phyloP scores from a whole-genome alignment of 92 coral and sea anemone genomes.

The Muricea muricata region DNA sequence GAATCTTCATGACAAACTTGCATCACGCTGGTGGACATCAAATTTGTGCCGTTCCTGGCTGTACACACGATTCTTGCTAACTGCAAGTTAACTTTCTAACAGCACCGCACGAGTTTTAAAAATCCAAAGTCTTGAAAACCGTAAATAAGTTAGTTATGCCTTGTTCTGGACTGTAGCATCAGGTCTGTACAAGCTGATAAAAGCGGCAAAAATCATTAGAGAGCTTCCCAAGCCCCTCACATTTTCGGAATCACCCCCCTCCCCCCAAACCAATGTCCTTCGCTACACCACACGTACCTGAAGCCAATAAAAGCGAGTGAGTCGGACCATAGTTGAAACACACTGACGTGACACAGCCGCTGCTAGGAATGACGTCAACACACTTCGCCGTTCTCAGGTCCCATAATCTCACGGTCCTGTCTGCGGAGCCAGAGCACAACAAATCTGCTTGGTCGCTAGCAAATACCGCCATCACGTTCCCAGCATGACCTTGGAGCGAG shows the following conservation, averaged over 20 bases:
- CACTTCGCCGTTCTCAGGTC: slow-evolving; percentile 92
- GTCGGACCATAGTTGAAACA: slow-evolving; percentile 80
- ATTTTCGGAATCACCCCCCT: neutral
- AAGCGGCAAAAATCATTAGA: too few relatives aligned
- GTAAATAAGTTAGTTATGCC: too few relatives aligned
- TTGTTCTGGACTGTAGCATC: too few relatives aligned
- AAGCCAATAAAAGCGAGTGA: slow-evolving; percentile 65
- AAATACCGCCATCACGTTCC: slow-evolving; percentile 87
- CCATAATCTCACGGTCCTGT: slow-evolving; percentile 95
- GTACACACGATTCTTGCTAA: too few relatives aligned
- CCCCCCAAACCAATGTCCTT: neutral
- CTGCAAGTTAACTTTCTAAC: too few relatives aligned
- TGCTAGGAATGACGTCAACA: slow-evolving; percentile 88
- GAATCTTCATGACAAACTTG: too few relatives aligned
- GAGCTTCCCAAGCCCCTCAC: too few relatives aligned
- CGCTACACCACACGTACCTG: slow-evolving; percentile 63
- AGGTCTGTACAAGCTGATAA: too few relatives aligned
- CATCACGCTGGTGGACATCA: too few relatives aligned
- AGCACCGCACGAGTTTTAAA: too few relatives aligned
- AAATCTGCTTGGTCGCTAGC: slow-evolving; percentile 85
- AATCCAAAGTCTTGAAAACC: too few relatives aligned
- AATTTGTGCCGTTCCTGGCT: too few relatives aligned
- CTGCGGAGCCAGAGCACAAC: slow-evolving; percentile 96
- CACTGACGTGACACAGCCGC: slow-evolving; percentile 94
- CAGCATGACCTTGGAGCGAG: slow-evolving; percentile 85